phyloP scores from a whole-genome alignment of 2,888 invertebrate genomes.

The Meganola albula region DNA sequence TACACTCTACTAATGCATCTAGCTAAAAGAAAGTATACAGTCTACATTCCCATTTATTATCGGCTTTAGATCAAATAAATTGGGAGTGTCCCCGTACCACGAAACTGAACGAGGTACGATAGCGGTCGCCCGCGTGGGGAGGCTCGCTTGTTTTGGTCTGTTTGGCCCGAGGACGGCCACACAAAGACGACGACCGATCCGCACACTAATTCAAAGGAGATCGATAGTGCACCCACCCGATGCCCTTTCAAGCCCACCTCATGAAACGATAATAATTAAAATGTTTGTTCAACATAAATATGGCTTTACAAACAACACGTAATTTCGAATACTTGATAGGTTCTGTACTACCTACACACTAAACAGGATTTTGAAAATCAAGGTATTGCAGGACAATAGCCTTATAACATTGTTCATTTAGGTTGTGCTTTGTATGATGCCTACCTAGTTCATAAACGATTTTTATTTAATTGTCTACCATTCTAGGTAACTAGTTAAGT shows the following conservation, averaged over 20 bases:
- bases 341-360: too few relatives aligned
- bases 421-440: too few relatives aligned
- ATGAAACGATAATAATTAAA: constrained; percentile 56
- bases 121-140: constrained; percentile 41
- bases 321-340: constrained; percentile 6
- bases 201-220: constrained; percentile 76
- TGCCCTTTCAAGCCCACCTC: constrained; percentile 66
- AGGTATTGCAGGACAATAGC: too few relatives aligned
- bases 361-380: too few relatives aligned
- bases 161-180: constrained; percentile 71
- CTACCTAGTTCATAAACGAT: too few relatives aligned
- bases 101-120: constrained; percentile 56
- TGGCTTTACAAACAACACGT: constrained; percentile 14
- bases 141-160: constrained; percentile 74
- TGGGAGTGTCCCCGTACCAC: constrained; percentile 45
- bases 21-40: constrained; percentile 6
- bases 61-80: constrained; percentile 31
- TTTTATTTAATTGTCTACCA: too few relatives aligned
- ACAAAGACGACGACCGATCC: constrained; percentile 76
- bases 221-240: constrained; percentile 73
- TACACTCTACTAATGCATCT: too few relatives aligned
- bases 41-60: constrained; percentile 18
- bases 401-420: too few relatives aligned
- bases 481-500: too few relatives aligned
- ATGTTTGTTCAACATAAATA: constrained; percentile 37